Percentiles rank a stretch among this genome's conserved stretches.
Evolutionary conservation across 2,797 vertebrate species (phyloP).

Genomic region (Tokudaia tokunoshimensis): DNA sequence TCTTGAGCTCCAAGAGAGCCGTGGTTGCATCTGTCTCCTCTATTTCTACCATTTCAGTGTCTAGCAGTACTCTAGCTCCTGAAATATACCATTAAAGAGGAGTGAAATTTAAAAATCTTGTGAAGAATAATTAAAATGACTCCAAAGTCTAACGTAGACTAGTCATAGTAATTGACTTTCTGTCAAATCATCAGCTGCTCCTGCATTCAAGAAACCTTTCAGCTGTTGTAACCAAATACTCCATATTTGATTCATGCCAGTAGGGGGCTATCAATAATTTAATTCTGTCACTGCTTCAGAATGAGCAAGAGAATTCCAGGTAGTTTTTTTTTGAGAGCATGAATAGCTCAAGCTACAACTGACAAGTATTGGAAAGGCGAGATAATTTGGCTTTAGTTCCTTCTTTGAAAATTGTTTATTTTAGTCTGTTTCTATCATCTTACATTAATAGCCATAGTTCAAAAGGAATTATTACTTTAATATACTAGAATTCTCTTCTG

Average conservation of each 20-base stretch:
- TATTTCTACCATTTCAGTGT: constrained; percentile 12
- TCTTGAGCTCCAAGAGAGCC: not conserved
- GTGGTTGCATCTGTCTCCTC: not conserved
- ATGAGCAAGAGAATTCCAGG: constrained; percentile 36
- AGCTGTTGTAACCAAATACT: constrained; percentile 15
- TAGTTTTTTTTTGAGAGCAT: constrained; percentile 64
- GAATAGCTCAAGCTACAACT: constrained; percentile 52
- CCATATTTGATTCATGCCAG: constrained; percentile 10
- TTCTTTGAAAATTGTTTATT: constrained; percentile 78
- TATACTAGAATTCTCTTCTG: constrained; percentile 68
- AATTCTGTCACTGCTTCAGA: constrained; percentile 45
- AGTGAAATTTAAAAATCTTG: constrained; percentile 27
- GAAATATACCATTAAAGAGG: constrained; percentile 19
- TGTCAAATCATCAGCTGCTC: constrained; percentile 53
- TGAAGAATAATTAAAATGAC: constrained; percentile 56
- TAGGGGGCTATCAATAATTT: constrained; percentile 52
- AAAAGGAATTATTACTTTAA: constrained; percentile 83
- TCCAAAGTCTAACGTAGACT: not conserved
- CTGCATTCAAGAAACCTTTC: constrained; percentile 52
- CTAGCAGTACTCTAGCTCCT: not conserved
- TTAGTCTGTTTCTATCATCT: constrained; percentile 71
- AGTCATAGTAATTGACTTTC: constrained; percentile 51
- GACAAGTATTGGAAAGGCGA: constrained; percentile 46
- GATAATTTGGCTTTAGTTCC: constrained; percentile 50
- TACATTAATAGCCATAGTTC: constrained; percentile 74